Conservation (phyloP, 1,140 invertebrate genomes). For the Tetraneura akinire region DNA sequence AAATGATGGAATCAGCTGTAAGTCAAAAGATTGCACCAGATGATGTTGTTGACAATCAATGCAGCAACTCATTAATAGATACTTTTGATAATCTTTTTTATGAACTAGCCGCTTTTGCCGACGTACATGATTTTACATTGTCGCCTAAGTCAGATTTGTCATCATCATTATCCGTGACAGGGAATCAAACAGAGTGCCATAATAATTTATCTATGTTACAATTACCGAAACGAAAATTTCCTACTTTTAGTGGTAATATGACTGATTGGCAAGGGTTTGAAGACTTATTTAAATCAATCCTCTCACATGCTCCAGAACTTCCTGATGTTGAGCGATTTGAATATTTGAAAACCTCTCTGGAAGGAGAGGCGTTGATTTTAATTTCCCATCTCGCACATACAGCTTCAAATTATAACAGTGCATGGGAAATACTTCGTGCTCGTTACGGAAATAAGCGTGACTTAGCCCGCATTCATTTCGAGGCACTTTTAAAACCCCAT, state of each 20-base stretch:
- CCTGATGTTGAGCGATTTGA: background rate
- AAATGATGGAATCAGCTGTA: background rate
- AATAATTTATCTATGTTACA: background rate
- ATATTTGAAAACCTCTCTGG: background rate
- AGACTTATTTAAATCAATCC: background rate
- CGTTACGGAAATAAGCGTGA: background rate
- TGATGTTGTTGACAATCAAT: background rate
- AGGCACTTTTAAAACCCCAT: background rate
- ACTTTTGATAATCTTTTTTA: background rate
- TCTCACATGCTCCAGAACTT: conserved; percentile 4
- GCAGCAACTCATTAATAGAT: background rate
- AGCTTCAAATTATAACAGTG: background rate
- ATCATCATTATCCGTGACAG: background rate
- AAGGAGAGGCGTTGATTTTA: background rate
- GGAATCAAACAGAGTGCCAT: no score
- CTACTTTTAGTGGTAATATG: background rate
- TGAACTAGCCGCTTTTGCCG: background rate
- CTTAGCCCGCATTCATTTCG: background rate
- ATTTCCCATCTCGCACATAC: background rate
- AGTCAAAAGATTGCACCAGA: background rate
- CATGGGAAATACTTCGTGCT: background rate
- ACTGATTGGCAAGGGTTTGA: background rate
- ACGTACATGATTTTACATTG: background rate
- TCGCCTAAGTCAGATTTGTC: background rate
- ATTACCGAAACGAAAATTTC: background rate